These are phyloP conservation scores for Eufriesea mexicana DNA, from an alignment of 1,140 invertebrate species.

Conservation along the genomic window DNA sequence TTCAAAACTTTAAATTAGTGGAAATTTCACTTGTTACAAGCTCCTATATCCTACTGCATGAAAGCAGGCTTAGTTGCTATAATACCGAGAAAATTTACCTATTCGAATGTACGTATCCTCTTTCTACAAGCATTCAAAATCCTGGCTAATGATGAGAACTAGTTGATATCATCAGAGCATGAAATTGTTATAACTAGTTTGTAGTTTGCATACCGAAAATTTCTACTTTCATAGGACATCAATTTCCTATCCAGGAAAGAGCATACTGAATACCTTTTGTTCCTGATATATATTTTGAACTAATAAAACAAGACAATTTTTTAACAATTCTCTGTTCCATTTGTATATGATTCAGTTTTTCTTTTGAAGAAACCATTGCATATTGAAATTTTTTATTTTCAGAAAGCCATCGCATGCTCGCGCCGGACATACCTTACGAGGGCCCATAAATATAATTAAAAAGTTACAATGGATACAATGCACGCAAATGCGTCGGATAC, in stretches of 20 bases:
- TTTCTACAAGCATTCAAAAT: not conserved
- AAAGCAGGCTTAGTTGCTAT: too few species aligned
- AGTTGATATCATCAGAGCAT: not conserved
- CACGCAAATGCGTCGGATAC: not conserved
- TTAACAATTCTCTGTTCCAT: too few species aligned
- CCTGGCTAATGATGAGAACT: not conserved
- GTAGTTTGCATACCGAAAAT: not conserved
- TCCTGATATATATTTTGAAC: not conserved
- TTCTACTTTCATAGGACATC: not conserved
- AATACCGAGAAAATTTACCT: not conserved
- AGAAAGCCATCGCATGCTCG: slow-evolving; percentile 1
- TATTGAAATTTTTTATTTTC: too few species aligned
- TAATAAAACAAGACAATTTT: too few species aligned
- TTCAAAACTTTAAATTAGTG: too few species aligned
- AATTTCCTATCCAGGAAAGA: not conserved
- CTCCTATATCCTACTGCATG: too few species aligned
- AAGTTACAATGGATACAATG: too few species aligned
- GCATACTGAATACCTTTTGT: not conserved
- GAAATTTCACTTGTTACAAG: too few species aligned
- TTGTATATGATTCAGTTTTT: too few species aligned
- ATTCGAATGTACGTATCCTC: not conserved
- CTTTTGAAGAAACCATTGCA: too few species aligned
- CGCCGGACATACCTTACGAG: not conserved
- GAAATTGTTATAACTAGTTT: not conserved
- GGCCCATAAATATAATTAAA: slow-evolving; percentile 14